Base-by-base conservation (phyloP, 35 echinoderm and acorn worm species). In the Acanthaster planci region DNA sequence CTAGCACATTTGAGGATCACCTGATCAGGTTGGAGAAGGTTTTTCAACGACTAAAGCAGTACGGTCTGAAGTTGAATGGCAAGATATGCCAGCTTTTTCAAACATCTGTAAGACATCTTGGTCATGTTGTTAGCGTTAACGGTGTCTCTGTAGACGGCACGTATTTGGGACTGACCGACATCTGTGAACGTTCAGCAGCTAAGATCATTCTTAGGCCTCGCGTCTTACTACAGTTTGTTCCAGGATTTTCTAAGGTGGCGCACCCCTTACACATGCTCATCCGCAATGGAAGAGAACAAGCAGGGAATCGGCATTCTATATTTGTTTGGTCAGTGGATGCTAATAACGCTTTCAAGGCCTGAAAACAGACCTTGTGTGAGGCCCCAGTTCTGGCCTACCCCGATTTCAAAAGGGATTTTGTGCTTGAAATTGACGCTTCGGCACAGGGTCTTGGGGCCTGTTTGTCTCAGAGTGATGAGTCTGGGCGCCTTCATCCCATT, bases 1-100 rank as follows among this genome's bases (percentile, higher is more conserved):
- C 82, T n/a, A 42, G n/a, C n/a, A n/a, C 77, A 1, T 80, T 87
- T 83, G 90, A 92, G 16, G 77, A 81, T 54, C 90, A 92, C 47
- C 19, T 92, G 15, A 0, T 12, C 0, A 59, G 84, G 27, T 22
- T 92, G 38, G 67, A 84, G 31, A 30, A 26, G 10, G 85, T 93
- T 0, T 93, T 93, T 40, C 1, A 60, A 10, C 64, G 85, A n/a
- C 60, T 93, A 18, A 18, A 82, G 12, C 38, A 72, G 16, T n/a
- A n/a, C n/a, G 86, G 80, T 4, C 39, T 88, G 34, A 92, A 92
- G 17, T 32, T 85, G 9, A 67, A 56, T 0, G 51, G 51, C 23
- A 56, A 40, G 1, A 85, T 72, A 72, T 85, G 83, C 36, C 55
- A 85, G 18, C 59, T 85, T 85, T 29, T 56, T 21, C 58, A 31